These are phyloP conservation scores for Hypomecis atomaria DNA, from an alignment of 2,888 invertebrate species.

Conservation along the genomic window DNA sequence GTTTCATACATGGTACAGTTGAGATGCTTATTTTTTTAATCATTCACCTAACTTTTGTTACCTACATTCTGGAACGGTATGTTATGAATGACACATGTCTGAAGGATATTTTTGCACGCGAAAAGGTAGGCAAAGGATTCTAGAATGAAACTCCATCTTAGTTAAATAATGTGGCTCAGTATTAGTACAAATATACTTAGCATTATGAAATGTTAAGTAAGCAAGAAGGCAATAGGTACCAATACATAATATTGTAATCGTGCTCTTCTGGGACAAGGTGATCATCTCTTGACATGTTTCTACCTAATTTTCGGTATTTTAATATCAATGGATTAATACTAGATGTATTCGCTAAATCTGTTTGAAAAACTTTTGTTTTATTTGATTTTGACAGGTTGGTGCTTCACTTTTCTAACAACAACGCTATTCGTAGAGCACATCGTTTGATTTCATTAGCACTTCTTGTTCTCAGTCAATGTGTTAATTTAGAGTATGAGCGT, in stretches of 20 bases:
- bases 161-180: too few species aligned
- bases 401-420: constrained; percentile 1
- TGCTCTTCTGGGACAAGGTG: constrained; percentile 19
- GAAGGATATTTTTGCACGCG: too few species aligned
- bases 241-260: constrained; percentile 5
- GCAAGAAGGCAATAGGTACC: not conserved
- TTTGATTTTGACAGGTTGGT: constrained; percentile 2
- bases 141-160: too few species aligned
- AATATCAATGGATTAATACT: not conserved
- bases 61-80: too few species aligned
- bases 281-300: constrained; percentile 7
- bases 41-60: too few species aligned
- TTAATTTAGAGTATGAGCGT: constrained; percentile 22
- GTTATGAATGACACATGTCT: too few species aligned
- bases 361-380: not conserved
- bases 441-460: constrained; percentile 22
- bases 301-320: not conserved
- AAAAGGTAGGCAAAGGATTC: too few species aligned
- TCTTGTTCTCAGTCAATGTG: constrained; percentile 20
- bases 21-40: too few species aligned
- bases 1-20: too few species aligned
- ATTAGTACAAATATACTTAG: too few species aligned
- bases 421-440: constrained; percentile 1
- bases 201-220: too few species aligned
- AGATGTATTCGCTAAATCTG: not conserved